Evolutionary conservation across 2,113 vertebrate species (phyloP).

Genomic region (Pluvianellus socialis): DNA sequence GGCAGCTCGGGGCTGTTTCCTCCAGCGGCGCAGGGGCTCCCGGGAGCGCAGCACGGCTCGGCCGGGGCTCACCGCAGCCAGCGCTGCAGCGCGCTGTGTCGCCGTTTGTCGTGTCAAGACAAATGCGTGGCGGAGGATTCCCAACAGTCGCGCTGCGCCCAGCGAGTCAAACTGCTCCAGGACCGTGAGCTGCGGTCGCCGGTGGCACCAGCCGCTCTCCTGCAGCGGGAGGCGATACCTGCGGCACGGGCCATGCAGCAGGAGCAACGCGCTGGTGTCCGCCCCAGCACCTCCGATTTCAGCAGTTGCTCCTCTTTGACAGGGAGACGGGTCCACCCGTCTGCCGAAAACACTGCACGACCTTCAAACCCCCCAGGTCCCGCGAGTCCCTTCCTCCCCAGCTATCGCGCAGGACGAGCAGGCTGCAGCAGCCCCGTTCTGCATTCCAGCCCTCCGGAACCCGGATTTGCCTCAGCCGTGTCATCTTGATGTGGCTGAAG

Average conservation of each 20-base stretch:
- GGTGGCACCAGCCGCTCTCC: neutral
- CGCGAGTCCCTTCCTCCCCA: neutral
- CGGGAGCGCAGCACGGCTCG: neutral
- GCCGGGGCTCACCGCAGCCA: neutral
- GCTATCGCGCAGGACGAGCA: accelerated
- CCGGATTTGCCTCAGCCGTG: neutral
- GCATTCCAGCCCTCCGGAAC: neutral
- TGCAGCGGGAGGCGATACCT: too few relatives aligned
- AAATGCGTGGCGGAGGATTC: neutral
- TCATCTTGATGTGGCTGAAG: neutral
- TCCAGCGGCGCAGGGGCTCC: neutral
- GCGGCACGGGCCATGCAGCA: too few relatives aligned
- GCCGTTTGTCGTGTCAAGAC: neutral
- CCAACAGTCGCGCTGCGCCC: neutral
- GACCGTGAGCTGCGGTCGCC: neutral
- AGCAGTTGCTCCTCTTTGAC: neutral
- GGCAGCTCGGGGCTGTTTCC: neutral
- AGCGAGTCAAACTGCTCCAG: neutral
- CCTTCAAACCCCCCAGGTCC: neutral
- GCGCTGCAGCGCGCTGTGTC: neutral
- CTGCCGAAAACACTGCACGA: neutral
- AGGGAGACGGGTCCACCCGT: neutral
- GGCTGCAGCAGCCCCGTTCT: neutral
- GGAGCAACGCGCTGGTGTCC: neutral
- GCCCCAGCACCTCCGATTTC: neutral